These are phyloP conservation scores for Cebuella pygmaea DNA, from an alignment of 2,797 vertebrate genomes.

Conservation along the genomic window DNA sequence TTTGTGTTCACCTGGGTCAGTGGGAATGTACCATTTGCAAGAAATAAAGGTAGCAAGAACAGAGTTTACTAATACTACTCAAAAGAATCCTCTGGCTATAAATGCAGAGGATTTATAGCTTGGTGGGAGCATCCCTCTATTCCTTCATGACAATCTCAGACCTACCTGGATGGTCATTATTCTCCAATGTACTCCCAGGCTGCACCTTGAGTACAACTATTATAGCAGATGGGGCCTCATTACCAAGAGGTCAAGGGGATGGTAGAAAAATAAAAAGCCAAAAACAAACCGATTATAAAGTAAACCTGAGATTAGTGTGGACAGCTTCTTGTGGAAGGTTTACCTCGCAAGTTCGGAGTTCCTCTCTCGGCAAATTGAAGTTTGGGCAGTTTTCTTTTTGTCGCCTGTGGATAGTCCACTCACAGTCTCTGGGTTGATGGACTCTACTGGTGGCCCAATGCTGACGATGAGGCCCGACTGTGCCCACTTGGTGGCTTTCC, in stretches of 20 bases:
- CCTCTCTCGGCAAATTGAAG: slow-evolving; percentile 95
- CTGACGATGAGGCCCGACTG: slow-evolving; percentile 99
- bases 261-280: not conserved
- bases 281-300: not conserved
- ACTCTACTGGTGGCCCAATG: slow-evolving; percentile 95
- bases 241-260: slow-evolving; percentile 18
- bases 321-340: slow-evolving; percentile 76
- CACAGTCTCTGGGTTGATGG: slow-evolving; percentile 88
- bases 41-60: not conserved
- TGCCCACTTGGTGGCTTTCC: slow-evolving; percentile 98
- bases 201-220: not conserved
- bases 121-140: not conserved
- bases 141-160: not conserved
- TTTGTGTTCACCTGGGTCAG: not conserved
- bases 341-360: slow-evolving; percentile 97
- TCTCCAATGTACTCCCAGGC: not conserved
- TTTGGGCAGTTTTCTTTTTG: slow-evolving; percentile 98
- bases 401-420: slow-evolving; percentile 94
- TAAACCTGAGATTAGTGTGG: not conserved
- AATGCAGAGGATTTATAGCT: not conserved
- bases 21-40: not conserved
- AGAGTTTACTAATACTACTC: not conserved
- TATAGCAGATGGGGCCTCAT: not conserved
- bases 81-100: not conserved
- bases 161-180: not conserved